Base-by-base conservation (phyloP, 2,888 invertebrate species). In the Erebia epiphron region DNA sequence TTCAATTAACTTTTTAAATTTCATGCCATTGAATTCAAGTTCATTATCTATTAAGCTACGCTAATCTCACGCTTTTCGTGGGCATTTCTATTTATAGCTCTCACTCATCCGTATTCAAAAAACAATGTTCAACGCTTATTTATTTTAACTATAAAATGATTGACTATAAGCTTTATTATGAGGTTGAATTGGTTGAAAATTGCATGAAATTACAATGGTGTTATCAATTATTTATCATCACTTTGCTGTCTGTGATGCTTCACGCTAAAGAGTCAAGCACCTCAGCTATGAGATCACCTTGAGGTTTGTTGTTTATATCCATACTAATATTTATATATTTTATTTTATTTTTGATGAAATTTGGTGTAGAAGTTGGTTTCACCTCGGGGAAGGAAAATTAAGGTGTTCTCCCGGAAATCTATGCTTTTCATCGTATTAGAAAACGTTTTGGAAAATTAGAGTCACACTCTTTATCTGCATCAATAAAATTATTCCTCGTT, bases 251-350 rank as follows among this genome's bases (percentile, higher is more conserved):
- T 21, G 46, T 13, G 13, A 46, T 18, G 18, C 61, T 46, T 61
- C 61, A 18, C 61, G 18, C 13, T 21, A 13, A 4, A 58, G 35
- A 61, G 46, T 46, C 46, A 61, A 61, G 13, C 18, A 46, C 61
- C 61, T 61, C 13, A 7, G n/a, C 13, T 46, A n/a, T 18, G 5
- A 46, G 61, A 61, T 61, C 18, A 61, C 61, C 61, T 41, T 61
- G 43, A 61, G 60, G 35, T 61, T 60, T 18, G 46, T 21, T 18
- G 18, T 61, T 61, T 61, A 18, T 35, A 35, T 35, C 26, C 26
- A 26, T 26, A 26, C 26, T 26, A 4, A 26, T 26, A 3, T 26
- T 26, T 26, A 3, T 26, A 3, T n/a, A n/a, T n/a, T n/a, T n/a
- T n/a, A n/a, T n/a, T n/a, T n/a, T 26, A 3, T 26, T 26, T 26